Percentiles rank a stretch among this genome's conserved stretches.
These are phyloP conservation scores for Cyclura pinguis DNA, from an alignment of 2,797 vertebrate genomes.

Conservation along the genomic window DNA sequence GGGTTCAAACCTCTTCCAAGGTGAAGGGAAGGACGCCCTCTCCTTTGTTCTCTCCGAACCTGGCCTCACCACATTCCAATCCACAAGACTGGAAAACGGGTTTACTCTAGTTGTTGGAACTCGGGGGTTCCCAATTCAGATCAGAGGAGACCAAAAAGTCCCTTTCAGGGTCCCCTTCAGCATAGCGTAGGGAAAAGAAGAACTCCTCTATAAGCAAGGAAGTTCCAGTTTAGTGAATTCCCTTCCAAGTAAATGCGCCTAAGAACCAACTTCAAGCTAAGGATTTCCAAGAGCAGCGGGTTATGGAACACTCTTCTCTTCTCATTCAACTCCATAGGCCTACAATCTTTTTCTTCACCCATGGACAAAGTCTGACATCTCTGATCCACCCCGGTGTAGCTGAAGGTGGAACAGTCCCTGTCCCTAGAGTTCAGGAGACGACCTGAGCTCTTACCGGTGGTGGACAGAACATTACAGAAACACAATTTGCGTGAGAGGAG, in stretches of 20 bases:
- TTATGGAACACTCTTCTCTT: not conserved
- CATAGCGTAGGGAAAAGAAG: not conserved
- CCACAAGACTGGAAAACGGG: too few species aligned
- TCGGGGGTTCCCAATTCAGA: not conserved
- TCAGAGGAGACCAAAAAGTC: not conserved
- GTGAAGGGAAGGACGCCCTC: too few species aligned
- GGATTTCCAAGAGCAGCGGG: not conserved
- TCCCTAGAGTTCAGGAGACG: not conserved
- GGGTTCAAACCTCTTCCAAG: too few species aligned
- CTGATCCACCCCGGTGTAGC: too few species aligned
- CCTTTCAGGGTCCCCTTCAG: not conserved
- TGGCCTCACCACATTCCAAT: too few species aligned
- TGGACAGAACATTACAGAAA: slow-evolving; percentile 39
- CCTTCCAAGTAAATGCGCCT: not conserved
- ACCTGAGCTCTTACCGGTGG: slow-evolving; percentile 10
- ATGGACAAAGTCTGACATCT: not conserved
- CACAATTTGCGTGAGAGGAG: not conserved
- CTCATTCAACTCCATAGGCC: not conserved
- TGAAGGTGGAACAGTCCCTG: not conserved
- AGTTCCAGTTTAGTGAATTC: not conserved
- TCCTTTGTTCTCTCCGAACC: too few species aligned
- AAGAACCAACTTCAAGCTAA: not conserved
- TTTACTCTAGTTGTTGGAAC: not conserved
- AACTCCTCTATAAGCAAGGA: not conserved
- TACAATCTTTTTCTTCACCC: too few species aligned